These are phyloP conservation scores for Orthosia cruda DNA, from an alignment of 2,888 invertebrate species.

Conservation along the genomic window DNA sequence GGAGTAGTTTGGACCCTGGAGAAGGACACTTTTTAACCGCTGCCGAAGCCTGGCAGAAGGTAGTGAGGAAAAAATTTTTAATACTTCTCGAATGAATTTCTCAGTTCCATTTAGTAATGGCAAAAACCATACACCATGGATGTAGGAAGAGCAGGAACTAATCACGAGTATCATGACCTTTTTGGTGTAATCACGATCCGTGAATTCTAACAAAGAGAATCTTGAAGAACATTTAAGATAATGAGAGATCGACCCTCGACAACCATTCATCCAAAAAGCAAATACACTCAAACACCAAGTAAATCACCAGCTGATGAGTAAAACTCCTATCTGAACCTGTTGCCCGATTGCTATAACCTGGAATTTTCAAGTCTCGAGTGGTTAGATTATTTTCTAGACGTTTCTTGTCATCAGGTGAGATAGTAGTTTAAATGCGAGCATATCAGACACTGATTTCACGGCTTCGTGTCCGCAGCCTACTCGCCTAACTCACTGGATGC, in stretches of 20 bases:
- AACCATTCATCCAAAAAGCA: background rate
- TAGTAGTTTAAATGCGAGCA: background rate
- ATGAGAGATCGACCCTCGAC: conserved; percentile 11
- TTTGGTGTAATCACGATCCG: conserved; percentile 28
- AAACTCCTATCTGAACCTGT: background rate
- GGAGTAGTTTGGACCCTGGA: too few species aligned
- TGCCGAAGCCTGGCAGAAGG: too few species aligned
- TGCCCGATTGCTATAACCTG: too few species aligned
- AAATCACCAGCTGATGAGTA: background rate
- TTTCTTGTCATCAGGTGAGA: too few species aligned
- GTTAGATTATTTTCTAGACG: too few species aligned
- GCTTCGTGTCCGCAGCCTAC: too few species aligned
- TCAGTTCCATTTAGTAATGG: background rate
- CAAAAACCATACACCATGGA: conserved; percentile 20
- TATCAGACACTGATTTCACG: background rate
- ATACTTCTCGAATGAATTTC: background rate
- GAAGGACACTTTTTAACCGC: too few species aligned
- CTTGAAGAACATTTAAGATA: conserved; percentile 15
- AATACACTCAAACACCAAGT: background rate
- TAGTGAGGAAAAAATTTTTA: background rate
- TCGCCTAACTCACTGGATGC: too few species aligned
- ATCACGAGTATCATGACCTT: conserved; percentile 28
- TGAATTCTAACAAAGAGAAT: conserved; percentile 25
- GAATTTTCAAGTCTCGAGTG: too few species aligned
- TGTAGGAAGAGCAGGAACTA: conserved; percentile 35